Evolutionary conservation across 1,140 invertebrate species (phyloP).

Genomic region (Whitmania pigra): DNA sequence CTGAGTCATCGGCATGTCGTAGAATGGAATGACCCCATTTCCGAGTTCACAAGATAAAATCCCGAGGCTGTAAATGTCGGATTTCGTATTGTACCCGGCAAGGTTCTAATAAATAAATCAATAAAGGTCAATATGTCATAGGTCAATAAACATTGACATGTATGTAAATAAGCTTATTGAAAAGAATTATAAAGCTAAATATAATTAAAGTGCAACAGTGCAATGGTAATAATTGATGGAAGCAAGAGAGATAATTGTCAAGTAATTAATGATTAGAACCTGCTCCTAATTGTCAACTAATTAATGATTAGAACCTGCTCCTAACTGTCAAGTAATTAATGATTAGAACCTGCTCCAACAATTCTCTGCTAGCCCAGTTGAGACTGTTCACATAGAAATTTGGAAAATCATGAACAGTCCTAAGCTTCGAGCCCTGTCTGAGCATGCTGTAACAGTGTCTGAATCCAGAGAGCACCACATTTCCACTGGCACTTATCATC

Average conservation of each 20-base stretch:
- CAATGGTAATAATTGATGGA: not conserved
- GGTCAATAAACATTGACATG: no score
- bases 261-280: no score
- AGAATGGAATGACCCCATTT: slow-evolving; percentile 74
- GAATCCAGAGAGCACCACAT: slow-evolving; percentile 60
- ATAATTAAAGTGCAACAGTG: not conserved
- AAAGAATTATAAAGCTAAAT: not conserved
- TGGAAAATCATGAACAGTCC: slow-evolving; percentile 60
- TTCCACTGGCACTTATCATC: slow-evolving; percentile 56
- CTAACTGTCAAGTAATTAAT: no score
- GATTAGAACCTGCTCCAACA: slow-evolving; percentile 61
- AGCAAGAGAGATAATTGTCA: not conserved
- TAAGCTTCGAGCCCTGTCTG: slow-evolving; percentile 55
- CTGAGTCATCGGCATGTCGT: slow-evolving; percentile 63
- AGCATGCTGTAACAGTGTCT: slow-evolving; percentile 61
- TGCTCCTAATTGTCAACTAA: not conserved
- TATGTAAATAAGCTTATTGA: no score
- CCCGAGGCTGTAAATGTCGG: slow-evolving; percentile 78
- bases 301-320: not conserved
- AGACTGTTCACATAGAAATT: slow-evolving; percentile 55
- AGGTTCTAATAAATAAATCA: no score
- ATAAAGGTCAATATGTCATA: no score
- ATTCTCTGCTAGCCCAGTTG: slow-evolving; percentile 77
- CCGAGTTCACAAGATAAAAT: slow-evolving; percentile 74
- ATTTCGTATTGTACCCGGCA: slow-evolving; percentile 70